Conservation (phyloP, 2,113 vertebrate species). For the Elephantulus edwardii region DNA sequence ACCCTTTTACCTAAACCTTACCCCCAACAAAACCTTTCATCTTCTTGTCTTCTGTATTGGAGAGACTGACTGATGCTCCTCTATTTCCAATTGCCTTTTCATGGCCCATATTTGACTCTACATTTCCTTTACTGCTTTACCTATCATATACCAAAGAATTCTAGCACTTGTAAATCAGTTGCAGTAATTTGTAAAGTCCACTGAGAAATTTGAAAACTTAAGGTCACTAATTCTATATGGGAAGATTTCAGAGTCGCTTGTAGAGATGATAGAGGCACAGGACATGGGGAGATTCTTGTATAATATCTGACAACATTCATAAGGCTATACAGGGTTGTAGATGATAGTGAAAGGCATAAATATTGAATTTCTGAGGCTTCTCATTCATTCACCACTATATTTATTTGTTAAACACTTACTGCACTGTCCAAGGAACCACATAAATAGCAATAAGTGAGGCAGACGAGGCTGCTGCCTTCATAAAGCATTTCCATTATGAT, state of each 20-base stretch:
- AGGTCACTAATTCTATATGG: neutral
- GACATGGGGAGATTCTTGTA: neutral
- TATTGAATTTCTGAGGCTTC: slow-evolving; percentile 3
- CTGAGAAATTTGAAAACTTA: slow-evolving; percentile 31
- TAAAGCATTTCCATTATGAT: neutral
- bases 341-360: neutral
- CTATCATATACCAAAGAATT: neutral
- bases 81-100: neutral
- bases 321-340: neutral
- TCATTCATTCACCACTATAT: slow-evolving; percentile 45
- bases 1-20: neutral
- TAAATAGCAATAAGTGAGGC: slow-evolving; percentile 28
- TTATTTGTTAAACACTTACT: slow-evolving; percentile 45
- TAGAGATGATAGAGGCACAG: neutral
- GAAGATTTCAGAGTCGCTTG: neutral
- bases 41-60: neutral
- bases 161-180: neutral
- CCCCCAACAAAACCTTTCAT: rapidly evolving
- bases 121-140: neutral
- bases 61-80: neutral
- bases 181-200: slow-evolving; percentile 1
- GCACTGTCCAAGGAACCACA: neutral
- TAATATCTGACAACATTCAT: neutral
- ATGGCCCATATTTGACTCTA: neutral
- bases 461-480: neutral